These are phyloP conservation scores for Condylostylus longicornis DNA, from an alignment of 1,140 invertebrate species.

Conservation along the genomic window DNA sequence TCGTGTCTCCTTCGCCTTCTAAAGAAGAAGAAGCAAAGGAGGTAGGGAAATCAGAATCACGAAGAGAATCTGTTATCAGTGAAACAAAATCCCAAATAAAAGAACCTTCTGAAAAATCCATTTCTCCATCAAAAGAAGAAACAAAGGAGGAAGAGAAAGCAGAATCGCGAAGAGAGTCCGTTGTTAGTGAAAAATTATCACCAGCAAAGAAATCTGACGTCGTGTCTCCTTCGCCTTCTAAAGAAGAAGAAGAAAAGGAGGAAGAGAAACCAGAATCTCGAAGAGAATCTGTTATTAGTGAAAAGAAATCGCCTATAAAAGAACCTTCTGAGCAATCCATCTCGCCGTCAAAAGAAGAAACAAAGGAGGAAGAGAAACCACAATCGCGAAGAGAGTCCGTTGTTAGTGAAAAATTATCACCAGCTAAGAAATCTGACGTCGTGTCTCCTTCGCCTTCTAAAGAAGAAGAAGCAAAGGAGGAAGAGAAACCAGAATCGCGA, in stretches of 20 bases:
- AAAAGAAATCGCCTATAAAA: not conserved
- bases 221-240: not conserved
- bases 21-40: no score
- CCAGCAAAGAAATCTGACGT: no score
- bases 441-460: not conserved
- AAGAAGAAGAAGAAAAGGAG: no score
- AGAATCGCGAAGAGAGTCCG: no score
- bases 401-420: not conserved
- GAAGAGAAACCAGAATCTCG: not conserved
- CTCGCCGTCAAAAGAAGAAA: constrained; percentile 3
- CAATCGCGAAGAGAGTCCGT: constrained; percentile 9
- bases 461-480: not conserved
- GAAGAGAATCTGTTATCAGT: no score
- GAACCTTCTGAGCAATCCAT: constrained; percentile 1
- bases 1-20: no score
- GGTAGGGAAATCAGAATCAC: no score
- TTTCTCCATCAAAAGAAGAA: no score
- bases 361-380: not conserved
- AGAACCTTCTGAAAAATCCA: no score
- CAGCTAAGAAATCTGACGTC: not conserved
- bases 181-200: no score
- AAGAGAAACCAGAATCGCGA: not conserved
- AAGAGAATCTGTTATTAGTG: not conserved
- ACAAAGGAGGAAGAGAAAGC: no score
- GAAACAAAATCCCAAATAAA: no score